Evolutionary conservation across 1,140 invertebrate species (phyloP).

Genomic region (Hypothenemus hampei): DNA sequence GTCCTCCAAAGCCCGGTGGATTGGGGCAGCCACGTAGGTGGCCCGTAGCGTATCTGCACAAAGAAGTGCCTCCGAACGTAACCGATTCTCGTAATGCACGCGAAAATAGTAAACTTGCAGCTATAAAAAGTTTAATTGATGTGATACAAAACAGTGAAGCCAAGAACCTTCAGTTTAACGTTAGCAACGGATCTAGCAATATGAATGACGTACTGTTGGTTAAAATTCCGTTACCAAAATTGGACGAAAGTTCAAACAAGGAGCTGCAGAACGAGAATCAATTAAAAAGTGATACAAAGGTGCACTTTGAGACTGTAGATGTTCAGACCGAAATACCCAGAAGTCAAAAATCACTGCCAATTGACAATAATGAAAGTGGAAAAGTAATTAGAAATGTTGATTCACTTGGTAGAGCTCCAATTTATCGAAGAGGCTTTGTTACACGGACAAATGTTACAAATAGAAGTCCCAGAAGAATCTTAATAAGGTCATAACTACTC

Average conservation of each 20-base stretch:
- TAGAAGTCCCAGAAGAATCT: too few relatives aligned
- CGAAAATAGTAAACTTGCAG: slow-evolving; percentile 28
- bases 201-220: slow-evolving; percentile 39
- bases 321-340: slow-evolving; percentile 2
- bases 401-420: background rate
- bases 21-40: slow-evolving; percentile 53
- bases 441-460: slow-evolving; percentile 28
- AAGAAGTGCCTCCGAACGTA: slow-evolving; percentile 53
- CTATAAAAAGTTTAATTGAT: slow-evolving; percentile 41
- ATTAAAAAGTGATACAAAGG: slow-evolving; percentile 6
- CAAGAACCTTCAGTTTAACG: slow-evolving; percentile 39
- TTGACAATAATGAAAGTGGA: background rate
- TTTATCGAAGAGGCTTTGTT: slow-evolving; percentile 34
- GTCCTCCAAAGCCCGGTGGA: slow-evolving; percentile 49
- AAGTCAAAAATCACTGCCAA: slow-evolving; percentile 18
- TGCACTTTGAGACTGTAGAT: slow-evolving; percentile 26
- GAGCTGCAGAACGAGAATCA: slow-evolving; percentile 9
- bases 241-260: slow-evolving; percentile 20
- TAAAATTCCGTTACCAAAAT: slow-evolving; percentile 39
- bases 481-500: too few relatives aligned
- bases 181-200: slow-evolving; percentile 37
- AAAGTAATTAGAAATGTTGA: background rate
- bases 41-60: slow-evolving; percentile 63
- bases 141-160: slow-evolving; percentile 41
- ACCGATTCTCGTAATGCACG: background rate